Conservation (phyloP, 2,888 invertebrate species). For the Sesia apiformis region DNA sequence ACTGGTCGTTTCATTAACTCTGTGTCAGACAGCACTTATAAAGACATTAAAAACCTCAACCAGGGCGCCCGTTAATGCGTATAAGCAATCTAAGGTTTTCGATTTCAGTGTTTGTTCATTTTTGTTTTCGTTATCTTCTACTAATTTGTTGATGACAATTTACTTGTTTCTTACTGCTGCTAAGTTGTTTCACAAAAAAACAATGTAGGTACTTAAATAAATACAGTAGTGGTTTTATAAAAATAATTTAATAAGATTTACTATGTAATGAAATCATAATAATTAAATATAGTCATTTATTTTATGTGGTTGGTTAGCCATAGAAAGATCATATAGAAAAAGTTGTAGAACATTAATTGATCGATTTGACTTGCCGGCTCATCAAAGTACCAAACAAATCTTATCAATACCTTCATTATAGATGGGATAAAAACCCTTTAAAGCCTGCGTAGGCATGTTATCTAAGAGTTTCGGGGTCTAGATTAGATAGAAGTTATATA, state of each 20-base stretch:
- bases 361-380: no score
- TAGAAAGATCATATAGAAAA: no score
- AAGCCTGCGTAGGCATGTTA: not conserved
- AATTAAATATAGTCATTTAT: no score
- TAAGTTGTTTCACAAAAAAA: no score
- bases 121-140: conserved; percentile 27
- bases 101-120: conserved; percentile 18
- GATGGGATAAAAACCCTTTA: not conserved
- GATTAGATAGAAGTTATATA: conserved; percentile 22
- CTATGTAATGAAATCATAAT: no score
- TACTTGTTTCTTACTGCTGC: not conserved
- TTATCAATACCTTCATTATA: not conserved
- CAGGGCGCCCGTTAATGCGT: conserved; percentile 34
- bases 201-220: no score
- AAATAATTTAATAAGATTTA: no score
- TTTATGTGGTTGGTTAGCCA: no score
- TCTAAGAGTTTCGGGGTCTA: conserved; percentile 13
- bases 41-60: conserved; percentile 65
- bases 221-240: no score
- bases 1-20: conserved; percentile 64
- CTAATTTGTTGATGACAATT: conserved; percentile 2
- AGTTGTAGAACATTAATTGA: no score
- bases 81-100: conserved; percentile 18
- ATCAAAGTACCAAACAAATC: not conserved
- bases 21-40: conserved; percentile 67